Base-by-base conservation (phyloP, 1,140 invertebrate genomes). In the Mactra quadrangularis region DNA sequence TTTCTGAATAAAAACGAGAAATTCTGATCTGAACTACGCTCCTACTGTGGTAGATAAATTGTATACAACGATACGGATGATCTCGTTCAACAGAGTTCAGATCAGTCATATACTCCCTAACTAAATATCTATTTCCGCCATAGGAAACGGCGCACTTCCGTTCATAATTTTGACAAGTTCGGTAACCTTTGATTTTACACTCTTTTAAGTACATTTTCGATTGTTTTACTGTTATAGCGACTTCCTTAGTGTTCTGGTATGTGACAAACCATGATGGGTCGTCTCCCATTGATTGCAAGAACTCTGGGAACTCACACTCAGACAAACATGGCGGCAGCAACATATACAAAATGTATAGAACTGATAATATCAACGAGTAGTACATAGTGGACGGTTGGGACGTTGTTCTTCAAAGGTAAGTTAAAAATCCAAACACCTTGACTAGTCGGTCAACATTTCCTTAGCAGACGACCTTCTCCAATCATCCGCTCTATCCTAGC, bases 21-120 rank as follows among this genome's bases (percentile, higher is more conserved):
- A 82, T 72, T 71, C 70, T 60, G 29, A 66, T 52, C 53, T 82
- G 79, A 25, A 82, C 79, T n/a, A 82, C 70, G 55, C 55, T 74
- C 29, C 50, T 60, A 45, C 79, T 82, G 15, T 57, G 52, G 41
- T 31, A 25, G 31, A 82, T 47, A 29, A 82, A 82, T n/a, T 82
- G 57, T 0, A 82, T 82, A 62, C 79, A 82, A 17, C 41, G 38
- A 31, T 72, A 66, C 1, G 53, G 38, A 1, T n/a, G 35, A 15
- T 82, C 79, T 52, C 41, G 4, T 22, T 74, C 45, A 29, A 41
- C 47, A 4, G 59, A 62, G 6, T 45, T 35, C 29, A 45, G 19
- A 38, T 64, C 47, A 4, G 31, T 82, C 6, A 62, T 17, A 22
- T 22, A 29, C 66, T 82, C 59, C 52, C 50, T n/a, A 50, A 82